Percentiles rank a stretch among this genome's conserved stretches.
phyloP scores from a whole-genome alignment of 2,888 invertebrate genomes.

The Plutella xylostella region DNA sequence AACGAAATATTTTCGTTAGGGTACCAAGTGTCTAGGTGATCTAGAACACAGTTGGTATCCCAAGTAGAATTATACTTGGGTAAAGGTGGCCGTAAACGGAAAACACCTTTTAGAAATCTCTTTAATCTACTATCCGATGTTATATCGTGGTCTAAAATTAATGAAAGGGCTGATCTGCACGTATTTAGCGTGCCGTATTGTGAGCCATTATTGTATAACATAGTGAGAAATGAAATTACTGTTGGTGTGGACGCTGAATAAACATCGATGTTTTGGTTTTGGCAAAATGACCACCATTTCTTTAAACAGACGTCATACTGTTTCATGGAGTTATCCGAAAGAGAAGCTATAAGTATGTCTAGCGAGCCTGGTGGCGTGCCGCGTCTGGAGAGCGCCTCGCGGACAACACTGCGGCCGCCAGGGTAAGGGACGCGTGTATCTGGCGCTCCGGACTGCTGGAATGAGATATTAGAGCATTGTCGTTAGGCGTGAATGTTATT shows the following conservation, averaged over 20 bases:
- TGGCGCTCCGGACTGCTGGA: background rate
- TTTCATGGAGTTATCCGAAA: slow-evolving; percentile 2
- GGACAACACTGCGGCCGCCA: background rate
- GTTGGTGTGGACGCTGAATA: background rate
- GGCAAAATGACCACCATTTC: background rate
- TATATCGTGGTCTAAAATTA: background rate
- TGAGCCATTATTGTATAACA: background rate
- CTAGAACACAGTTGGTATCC: slow-evolving; percentile 2
- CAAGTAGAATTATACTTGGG: slow-evolving; percentile 1
- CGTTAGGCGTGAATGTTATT: background rate
- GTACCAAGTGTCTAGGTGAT: background rate
- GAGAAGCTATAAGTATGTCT: slow-evolving; percentile 4
- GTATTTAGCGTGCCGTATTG: slow-evolving; percentile 1
- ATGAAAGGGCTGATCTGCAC: background rate
- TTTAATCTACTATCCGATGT: background rate
- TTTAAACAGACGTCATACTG: slow-evolving; percentile 3
- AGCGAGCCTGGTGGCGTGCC: background rate
- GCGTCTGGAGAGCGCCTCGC: background rate
- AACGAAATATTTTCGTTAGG: slow-evolving; percentile 4
- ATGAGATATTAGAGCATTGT: background rate
- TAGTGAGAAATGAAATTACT: background rate
- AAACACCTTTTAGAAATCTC: slow-evolving; percentile 4
- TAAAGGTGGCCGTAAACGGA: background rate
- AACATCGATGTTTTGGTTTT: background rate
- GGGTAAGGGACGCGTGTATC: background rate